Evolutionary conservation across 2,113 vertebrate genomes (phyloP), one percentile per base, ranked within the genome.

Genomic region (Taxidea taxus): DNA sequence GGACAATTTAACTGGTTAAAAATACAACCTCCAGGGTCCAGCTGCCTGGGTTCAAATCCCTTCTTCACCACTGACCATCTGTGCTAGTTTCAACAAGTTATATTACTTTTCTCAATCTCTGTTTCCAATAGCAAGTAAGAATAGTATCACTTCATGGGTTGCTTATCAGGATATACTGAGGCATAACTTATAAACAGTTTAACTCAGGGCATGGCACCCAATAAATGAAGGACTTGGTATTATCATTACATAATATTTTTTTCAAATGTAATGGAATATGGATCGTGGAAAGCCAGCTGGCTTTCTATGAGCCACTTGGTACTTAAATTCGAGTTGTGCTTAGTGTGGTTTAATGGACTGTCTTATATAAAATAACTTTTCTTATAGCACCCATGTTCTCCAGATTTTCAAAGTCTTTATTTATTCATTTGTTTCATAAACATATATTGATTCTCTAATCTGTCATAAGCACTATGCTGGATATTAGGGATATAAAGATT

Each of bases 271-370:
- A n/a, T 86, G 74, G 66, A 78, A 20, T 70, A 44, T 42, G 27
- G 34, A 62, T 56, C 47, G 47, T 74, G 4, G 20, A 92, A 97
- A 96, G 72, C 3, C 7, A 83, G 29, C 78, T 68, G 23, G 31
- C n/a, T 60, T 31, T 66, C 66, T 70, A 37, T 15, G 25, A 85
- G 54, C 87, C n/a, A 49, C 27, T 18, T 92, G 23, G 37, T 44
- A 88, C 60, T 95, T 93, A 92, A 93, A 95, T 83, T 86, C 14
- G 20, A 78, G 15, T 81, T 81, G 49, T 44, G 27, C 12, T 93
- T 68, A 85, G 23, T 47, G 20, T 39, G n/a, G 25, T 14, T 86
- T 95, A 85, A 39, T 72, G 27, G 21, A 31, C 49, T 83, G 11
- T 49, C n/a, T 74, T 82, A 37, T 23, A 60, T n/a, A 92, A 95